phyloP scores from a whole-genome alignment of 2,888 invertebrate genomes.

The Polydrusus cervinus region DNA sequence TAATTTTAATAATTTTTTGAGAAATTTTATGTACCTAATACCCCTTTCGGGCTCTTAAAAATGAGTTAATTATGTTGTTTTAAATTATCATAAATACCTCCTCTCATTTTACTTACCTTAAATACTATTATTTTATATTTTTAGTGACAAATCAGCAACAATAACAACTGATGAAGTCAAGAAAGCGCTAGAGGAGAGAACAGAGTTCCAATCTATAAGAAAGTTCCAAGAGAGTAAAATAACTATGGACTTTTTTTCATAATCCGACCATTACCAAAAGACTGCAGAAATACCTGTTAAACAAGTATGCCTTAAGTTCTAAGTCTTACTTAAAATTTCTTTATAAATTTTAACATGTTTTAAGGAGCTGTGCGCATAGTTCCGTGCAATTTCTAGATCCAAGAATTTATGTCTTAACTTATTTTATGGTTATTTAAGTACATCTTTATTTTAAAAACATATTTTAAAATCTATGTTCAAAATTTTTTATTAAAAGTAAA shows the following conservation, averaged over 20 bases:
- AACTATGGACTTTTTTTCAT: constrained; percentile 60
- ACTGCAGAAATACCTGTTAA: constrained; percentile 30
- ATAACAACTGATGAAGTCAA: constrained; percentile 59
- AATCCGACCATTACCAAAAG: constrained; percentile 47
- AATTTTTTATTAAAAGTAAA: constrained; percentile 19
- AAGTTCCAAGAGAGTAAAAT: constrained; percentile 58
- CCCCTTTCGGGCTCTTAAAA: no score
- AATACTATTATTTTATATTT: constrained; percentile 25
- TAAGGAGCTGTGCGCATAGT: background rate
- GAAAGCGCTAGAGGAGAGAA: constrained; percentile 59
- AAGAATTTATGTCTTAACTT: constrained; percentile 2
- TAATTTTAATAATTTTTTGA: no score
- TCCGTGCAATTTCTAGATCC: constrained; percentile 8
- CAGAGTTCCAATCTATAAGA: constrained; percentile 59
- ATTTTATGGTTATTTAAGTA: constrained; percentile 11
- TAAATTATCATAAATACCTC: no score
- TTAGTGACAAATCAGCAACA: constrained; percentile 51
- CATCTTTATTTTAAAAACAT: constrained; percentile 21
- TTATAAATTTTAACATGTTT: constrained; percentile 1
- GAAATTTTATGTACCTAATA: no score
- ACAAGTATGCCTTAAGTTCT: constrained; percentile 32
- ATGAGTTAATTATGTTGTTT: no score
- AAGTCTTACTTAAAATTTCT: constrained; percentile 3
- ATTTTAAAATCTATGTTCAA: constrained; percentile 23
- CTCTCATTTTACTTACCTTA: no score